A percentile compares a stretch with the other conserved stretches of the same genome.
Conservation (phyloP, 2,797 vertebrate species). For the Channa striata region DNA sequence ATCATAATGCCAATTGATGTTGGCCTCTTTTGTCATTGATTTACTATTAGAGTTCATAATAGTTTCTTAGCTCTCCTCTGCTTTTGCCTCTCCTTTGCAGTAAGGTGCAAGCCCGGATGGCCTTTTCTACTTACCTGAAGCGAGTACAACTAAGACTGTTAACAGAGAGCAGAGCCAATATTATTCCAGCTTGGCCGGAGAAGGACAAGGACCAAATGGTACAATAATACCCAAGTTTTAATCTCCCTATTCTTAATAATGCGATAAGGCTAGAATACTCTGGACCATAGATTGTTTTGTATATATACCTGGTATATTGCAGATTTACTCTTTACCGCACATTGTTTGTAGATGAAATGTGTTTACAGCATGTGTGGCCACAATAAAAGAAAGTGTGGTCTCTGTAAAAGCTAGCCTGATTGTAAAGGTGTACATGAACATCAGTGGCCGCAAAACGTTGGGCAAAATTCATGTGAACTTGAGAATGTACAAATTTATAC, state of each 20-base stretch:
- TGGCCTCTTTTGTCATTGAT: slow-evolving; percentile 11
- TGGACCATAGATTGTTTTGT: slow-evolving; percentile 53
- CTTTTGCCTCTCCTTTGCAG: slow-evolving; percentile 74
- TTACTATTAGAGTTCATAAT: slow-evolving; percentile 21
- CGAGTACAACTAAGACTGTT: slow-evolving; percentile 92
- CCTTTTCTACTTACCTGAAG: slow-evolving; percentile 95
- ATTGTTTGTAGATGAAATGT: slow-evolving; percentile 55
- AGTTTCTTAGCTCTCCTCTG: slow-evolving; percentile 16
- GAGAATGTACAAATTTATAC: too few species aligned
- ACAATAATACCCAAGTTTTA: slow-evolving; percentile 40
- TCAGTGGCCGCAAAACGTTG: slow-evolving; percentile 54
- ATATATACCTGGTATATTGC: slow-evolving; percentile 42
- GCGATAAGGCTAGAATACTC: slow-evolving; percentile 35
- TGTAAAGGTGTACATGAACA: slow-evolving; percentile 58
- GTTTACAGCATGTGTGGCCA: slow-evolving; percentile 60
- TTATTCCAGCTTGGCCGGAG: slow-evolving; percentile 85
- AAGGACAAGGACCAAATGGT: slow-evolving; percentile 96
- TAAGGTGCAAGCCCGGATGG: slow-evolving; percentile 94
- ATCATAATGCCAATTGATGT: slow-evolving; percentile 39
- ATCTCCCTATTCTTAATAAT: slow-evolving; percentile 45
- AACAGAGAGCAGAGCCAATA: slow-evolving; percentile 84
- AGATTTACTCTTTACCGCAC: slow-evolving; percentile 67
- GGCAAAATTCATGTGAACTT: slow-evolving; percentile 48
- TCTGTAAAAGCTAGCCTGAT: slow-evolving; percentile 51
- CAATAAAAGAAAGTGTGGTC: slow-evolving; percentile 61